A percentile compares a stretch with the other conserved stretches of the same genome.
Evolutionary conservation across 2,888 invertebrate species (phyloP).

Genomic region (Polydrusus tereticollis): DNA sequence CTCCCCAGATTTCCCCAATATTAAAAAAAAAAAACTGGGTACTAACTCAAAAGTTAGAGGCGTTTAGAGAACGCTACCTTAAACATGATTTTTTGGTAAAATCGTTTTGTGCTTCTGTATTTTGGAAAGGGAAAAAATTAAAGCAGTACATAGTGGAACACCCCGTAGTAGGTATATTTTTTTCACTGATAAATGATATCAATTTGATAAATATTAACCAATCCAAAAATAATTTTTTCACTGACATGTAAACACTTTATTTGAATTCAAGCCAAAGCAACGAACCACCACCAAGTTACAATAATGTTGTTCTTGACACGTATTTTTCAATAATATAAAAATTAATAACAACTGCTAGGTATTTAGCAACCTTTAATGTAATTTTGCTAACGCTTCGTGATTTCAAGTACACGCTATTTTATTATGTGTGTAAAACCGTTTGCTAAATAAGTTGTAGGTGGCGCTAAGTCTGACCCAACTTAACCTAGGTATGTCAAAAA

Average conservation of each 20-base stretch:
- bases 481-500: too few species aligned
- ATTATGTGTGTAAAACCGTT: too few species aligned
- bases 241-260: slow-evolving; percentile 52
- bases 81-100: too few species aligned
- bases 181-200: too few species aligned
- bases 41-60: too few species aligned
- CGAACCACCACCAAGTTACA: slow-evolving; percentile 7
- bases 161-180: neutral
- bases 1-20: too few species aligned
- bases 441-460: too few species aligned
- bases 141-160: neutral
- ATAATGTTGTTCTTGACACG: slow-evolving; percentile 11
- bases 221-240: slow-evolving; percentile 32
- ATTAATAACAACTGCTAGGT: slow-evolving; percentile 5
- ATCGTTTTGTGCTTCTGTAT: too few species aligned
- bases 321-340: slow-evolving; percentile 8
- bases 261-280: slow-evolving; percentile 52
- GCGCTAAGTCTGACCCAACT: too few species aligned
- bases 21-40: too few species aligned
- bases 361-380: neutral
- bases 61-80: too few species aligned
- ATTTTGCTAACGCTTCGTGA: neutral
- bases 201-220: too few species aligned
- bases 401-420: neutral
- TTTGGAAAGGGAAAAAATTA: neutral